Evolutionary conservation across 2,797 vertebrate species (phyloP), one percentile per base, ranked within the genome.

Genomic region (Ibycter americanus): DNA sequence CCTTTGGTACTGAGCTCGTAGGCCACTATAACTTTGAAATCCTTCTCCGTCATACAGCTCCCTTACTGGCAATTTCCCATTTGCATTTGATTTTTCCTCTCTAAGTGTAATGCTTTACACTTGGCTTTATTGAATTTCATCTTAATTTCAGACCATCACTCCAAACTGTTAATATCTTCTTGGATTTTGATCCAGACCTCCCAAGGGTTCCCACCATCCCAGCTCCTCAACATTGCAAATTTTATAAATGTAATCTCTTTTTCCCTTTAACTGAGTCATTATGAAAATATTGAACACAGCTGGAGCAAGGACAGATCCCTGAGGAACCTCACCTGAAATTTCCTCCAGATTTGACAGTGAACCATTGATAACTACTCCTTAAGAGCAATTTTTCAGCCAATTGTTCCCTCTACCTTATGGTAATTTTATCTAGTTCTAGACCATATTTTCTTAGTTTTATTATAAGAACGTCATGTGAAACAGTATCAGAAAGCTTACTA

Each of bases 231-330:
- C 85, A 68, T 20, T 94, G 95, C 68, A 94, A 95, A 96, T 95
- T 95, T 93, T 88, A 93, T 91, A 94, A 92, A 90, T 68, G 95
- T 79, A 95, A 96, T 95, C 62, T 94, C 89, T 95, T 87, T 87
- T 91, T 93, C 90, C 87, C 68, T 92, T 94, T 93, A 96, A 93
- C 93, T 95, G 91, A 96, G 93, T 95, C 96, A 93, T 97, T 96
- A 97, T 91, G 96, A 95, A 95, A 96, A 97, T 95, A 96, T 96
- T 97, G 96, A 96, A 88, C 85, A 74, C 68, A 91, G 91, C 91
- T 78, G 87, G 94, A 96, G 95, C 72, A 94, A 95, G 94, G 91
- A 92, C 95, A 95, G 95, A 83, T 95, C 96, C 96, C 96, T 12
- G 42, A 93, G 96, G 96, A 95, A 93, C 93, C 89, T 78, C 89